These are phyloP conservation scores for Sarcophaga caerulescens DNA, from an alignment of 2,888 invertebrate genomes.

Conservation along the genomic window DNA sequence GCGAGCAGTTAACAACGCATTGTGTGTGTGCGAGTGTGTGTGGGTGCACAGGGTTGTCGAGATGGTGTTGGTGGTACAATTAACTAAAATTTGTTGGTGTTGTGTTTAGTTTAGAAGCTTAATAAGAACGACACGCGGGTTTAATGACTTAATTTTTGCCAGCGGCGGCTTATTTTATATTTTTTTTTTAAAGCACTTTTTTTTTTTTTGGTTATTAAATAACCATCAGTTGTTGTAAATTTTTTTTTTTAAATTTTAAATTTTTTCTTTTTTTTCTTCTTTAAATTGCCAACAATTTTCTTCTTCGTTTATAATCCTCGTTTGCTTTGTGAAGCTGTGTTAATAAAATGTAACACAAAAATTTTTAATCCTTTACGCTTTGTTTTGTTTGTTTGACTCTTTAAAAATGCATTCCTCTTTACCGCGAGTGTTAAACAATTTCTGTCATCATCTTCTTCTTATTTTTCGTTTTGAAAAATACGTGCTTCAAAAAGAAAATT, in stretches of 20 bases:
- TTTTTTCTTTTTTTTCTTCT: slow-evolving; percentile 1
- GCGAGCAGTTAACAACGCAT: not conserved
- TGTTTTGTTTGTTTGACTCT: not conserved
- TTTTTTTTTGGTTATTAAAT: too few relatives aligned
- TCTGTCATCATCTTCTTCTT: not conserved
- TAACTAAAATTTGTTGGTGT: slow-evolving; percentile 54
- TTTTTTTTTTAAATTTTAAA: slow-evolving; percentile 5
- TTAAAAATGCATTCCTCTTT: not conserved
- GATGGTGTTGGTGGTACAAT: slow-evolving; percentile 55
- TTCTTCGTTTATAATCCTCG: too few relatives aligned
- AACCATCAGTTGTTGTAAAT: not conserved
- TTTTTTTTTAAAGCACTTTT: not conserved
- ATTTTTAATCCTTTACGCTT: too few relatives aligned
- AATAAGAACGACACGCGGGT: not conserved
- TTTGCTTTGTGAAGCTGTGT: too few relatives aligned
- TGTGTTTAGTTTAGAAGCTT: not conserved
- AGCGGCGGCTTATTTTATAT: slow-evolving; percentile 44
- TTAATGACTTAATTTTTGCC: slow-evolving; percentile 63
- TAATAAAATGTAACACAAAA: too few relatives aligned
- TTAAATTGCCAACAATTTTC: not conserved
- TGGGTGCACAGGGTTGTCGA: slow-evolving; percentile 21
- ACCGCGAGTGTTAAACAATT: not conserved
- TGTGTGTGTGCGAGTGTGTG: slow-evolving; percentile 2
- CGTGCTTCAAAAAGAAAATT: not conserved
- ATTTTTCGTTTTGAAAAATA: slow-evolving; percentile 2